These are phyloP conservation scores for Carposina sasakii DNA, from an alignment of 1,140 invertebrate genomes.

Conservation along the genomic window DNA sequence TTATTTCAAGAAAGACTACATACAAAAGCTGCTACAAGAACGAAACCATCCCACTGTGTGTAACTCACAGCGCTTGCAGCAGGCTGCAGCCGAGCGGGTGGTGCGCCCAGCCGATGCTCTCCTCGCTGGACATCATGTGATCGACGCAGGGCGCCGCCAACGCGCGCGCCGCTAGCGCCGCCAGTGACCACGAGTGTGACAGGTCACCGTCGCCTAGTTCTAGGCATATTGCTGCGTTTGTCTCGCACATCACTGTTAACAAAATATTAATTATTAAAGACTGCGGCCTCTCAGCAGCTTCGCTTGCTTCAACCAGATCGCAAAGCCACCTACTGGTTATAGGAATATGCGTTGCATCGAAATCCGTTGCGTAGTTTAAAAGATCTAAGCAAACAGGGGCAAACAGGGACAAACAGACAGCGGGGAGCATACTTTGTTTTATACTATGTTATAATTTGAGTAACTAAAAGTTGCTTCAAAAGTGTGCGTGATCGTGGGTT, in stretches of 20 bases:
- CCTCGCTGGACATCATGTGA: constrained; percentile 67
- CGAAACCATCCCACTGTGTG: no score
- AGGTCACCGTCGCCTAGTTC: constrained; percentile 85
- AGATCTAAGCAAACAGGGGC: no score
- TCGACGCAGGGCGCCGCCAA: constrained; percentile 49
- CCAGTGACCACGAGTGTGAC: constrained; percentile 88
- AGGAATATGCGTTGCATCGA: no score
- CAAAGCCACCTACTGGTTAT: no score
- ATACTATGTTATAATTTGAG: no score
- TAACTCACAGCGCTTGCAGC: constrained; percentile 86
- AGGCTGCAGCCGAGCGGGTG: constrained; percentile 91
- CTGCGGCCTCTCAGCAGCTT: no score
- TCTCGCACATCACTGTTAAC: constrained; percentile 79
- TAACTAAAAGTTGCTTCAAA: no score
- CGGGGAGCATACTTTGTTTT: no score
- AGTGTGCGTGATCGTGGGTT: no score
- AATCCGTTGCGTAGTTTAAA: no score
- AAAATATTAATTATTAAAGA: constrained; percentile 7
- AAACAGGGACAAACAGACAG: no score
- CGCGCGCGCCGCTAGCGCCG: constrained; percentile 79
- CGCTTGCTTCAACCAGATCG: no score
- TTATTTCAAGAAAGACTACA: not conserved
- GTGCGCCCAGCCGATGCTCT: constrained; percentile 81
- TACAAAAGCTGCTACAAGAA: constrained; percentile 12
- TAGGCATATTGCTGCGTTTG: constrained; percentile 84